Conservation (phyloP, 2,888 invertebrate genomes). For the Rhagophthalmus giganteus region DNA sequence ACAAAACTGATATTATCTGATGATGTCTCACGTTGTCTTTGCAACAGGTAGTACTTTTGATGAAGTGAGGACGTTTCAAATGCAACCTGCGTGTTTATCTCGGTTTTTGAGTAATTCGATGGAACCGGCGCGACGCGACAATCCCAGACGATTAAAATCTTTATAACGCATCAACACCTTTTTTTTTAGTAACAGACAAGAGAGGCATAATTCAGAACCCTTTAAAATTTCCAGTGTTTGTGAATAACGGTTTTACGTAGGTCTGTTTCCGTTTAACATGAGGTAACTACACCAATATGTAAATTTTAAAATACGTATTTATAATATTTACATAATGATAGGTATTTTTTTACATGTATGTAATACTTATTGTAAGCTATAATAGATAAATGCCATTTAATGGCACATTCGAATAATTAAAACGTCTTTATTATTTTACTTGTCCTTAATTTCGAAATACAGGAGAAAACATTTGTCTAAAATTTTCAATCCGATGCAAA, state of each 20-base stretch:
- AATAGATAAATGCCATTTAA: too few relatives aligned
- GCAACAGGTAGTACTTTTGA: background rate
- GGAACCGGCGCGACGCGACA: background rate
- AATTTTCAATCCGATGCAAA: too few relatives aligned
- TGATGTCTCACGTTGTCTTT: background rate
- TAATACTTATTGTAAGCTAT: too few relatives aligned
- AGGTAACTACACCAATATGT: too few relatives aligned
- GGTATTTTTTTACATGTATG: too few relatives aligned
- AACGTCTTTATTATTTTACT: too few relatives aligned
- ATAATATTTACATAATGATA: too few relatives aligned
- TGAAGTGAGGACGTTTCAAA: constrained; percentile 1
- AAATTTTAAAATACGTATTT: too few relatives aligned
- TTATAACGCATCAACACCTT: constrained; percentile 10
- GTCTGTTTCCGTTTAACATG: too few relatives aligned
- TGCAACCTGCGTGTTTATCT: constrained; percentile 12
- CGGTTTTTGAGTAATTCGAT: constrained; percentile 10
- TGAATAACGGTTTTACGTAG: background rate
- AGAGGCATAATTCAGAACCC: background rate
- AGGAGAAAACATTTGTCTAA: too few relatives aligned
- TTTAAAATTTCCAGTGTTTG: background rate
- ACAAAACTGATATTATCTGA: constrained; percentile 17
- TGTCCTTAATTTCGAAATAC: background rate
- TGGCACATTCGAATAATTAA: too few relatives aligned
- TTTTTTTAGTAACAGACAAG: background rate
- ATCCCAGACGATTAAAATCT: constrained; percentile 13